A percentile compares a stretch with the other conserved stretches of the same genome.
Evolutionary conservation across 1,140 invertebrate species (phyloP).

Genomic region (Lethocerus indicus): DNA sequence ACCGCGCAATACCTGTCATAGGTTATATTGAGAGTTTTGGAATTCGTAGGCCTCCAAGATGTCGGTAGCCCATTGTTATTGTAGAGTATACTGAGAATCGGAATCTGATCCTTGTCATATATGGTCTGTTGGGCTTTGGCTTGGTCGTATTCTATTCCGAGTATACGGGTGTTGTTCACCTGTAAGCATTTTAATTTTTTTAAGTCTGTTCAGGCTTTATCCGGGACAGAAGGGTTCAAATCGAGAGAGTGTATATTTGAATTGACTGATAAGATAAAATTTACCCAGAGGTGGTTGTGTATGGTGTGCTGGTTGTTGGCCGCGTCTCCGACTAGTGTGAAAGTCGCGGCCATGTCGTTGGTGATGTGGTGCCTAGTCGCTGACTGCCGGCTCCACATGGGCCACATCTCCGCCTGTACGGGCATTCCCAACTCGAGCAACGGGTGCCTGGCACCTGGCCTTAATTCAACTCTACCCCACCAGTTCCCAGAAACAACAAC

Average conservation of each 20-base stretch:
- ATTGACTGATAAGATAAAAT: too few relatives aligned
- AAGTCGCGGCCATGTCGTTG: slow-evolving; percentile 63
- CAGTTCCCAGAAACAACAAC: slow-evolving; percentile 40
- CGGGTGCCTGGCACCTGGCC: slow-evolving; percentile 60
- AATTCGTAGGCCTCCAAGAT: slow-evolving; percentile 53
- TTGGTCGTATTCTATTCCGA: slow-evolving; percentile 83
- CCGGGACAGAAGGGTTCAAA: not conserved
- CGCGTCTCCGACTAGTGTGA: slow-evolving; percentile 64
- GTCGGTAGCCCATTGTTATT: slow-evolving; percentile 71
- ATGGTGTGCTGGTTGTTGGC: slow-evolving; percentile 63
- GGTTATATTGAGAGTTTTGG: slow-evolving; percentile 65
- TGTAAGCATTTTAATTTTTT: slow-evolving; percentile 10
- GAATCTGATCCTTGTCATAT: slow-evolving; percentile 62
- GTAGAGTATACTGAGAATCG: slow-evolving; percentile 70
- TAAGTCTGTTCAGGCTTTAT: not conserved
- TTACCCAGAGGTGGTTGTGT: slow-evolving; percentile 54
- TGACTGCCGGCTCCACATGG: slow-evolving; percentile 67
- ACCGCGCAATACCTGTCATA: slow-evolving; percentile 70
- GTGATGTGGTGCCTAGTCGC: slow-evolving; percentile 56
- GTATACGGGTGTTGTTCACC: slow-evolving; percentile 63
- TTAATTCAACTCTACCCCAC: slow-evolving; percentile 37
- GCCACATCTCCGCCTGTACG: slow-evolving; percentile 81
- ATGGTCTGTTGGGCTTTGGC: slow-evolving; percentile 73
- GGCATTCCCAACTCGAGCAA: slow-evolving; percentile 70
- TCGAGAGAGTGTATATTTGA: too few relatives aligned